Percentiles rank a stretch among this genome's conserved stretches.
These are phyloP conservation scores for Kryptopterus vitreolus DNA, from an alignment of 2,797 vertebrate genomes.

Conservation along the genomic window DNA sequence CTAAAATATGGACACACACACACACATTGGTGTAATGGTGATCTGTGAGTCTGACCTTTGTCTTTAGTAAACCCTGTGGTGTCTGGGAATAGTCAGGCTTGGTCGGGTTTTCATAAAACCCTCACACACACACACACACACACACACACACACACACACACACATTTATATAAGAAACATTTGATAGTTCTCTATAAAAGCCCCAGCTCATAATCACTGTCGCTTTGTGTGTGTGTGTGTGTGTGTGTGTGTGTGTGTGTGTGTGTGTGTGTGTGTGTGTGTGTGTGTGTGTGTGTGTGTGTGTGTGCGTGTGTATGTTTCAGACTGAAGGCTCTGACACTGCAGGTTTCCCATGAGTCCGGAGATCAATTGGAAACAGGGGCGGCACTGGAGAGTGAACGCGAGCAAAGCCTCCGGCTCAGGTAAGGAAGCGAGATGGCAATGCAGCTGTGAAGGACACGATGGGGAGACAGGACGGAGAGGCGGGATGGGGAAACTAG, in stretches of 20 bases:
- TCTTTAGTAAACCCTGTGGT: constrained; percentile 29
- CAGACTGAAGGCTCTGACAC: constrained; percentile 54
- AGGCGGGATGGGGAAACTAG: not conserved
- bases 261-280: not conserved
- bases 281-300: constrained; percentile 46
- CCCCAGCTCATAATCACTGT: constrained; percentile 32
- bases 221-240: not conserved
- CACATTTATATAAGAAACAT: constrained; percentile 35
- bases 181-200: constrained; percentile 35
- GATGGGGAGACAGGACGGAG: not conserved
- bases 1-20: not conserved
- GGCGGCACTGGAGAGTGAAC: constrained; percentile 68
- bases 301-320: constrained; percentile 50
- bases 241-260: not conserved
- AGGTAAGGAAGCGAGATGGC: constrained; percentile 71
- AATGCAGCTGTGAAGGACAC: constrained; percentile 11
- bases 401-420: constrained; percentile 64
- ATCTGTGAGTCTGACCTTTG: not conserved
- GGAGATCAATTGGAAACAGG: constrained; percentile 64
- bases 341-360: constrained; percentile 72
- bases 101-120: constrained; percentile 27
- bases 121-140: constrained; percentile 1
- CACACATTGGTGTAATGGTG: constrained; percentile 21
- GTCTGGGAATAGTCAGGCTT: constrained; percentile 34
- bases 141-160: constrained; percentile 26